phyloP scores from a whole-genome alignment of 2,797 vertebrate genomes.

The Tragelaphus oryx region DNA sequence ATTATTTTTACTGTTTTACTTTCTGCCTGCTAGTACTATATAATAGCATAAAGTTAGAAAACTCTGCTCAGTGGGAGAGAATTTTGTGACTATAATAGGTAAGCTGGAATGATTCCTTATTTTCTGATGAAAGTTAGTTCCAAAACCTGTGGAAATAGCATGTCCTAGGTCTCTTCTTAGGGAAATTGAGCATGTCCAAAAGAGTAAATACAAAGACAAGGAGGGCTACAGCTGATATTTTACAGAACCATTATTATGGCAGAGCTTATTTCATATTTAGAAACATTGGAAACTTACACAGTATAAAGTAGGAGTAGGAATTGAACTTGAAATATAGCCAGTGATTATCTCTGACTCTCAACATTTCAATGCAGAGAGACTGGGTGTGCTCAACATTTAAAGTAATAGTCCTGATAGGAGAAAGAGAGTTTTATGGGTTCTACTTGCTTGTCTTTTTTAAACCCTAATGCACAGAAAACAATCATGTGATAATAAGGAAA shows the following conservation, averaged over 20 bases:
- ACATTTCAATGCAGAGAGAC: neutral
- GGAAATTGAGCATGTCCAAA: neutral
- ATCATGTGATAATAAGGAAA: neutral
- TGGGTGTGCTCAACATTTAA: neutral
- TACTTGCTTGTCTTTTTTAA: neutral
- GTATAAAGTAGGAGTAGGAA: neutral
- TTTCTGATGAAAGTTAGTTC: neutral
- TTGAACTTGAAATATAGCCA: neutral
- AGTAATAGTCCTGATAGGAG: fast-evolving
- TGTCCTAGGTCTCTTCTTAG: neutral
- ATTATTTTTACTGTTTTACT: neutral
- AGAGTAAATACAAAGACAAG: neutral
- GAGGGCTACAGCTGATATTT: neutral
- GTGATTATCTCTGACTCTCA: neutral
- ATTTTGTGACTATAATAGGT: neutral
- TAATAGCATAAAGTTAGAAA: neutral
- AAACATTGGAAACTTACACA: neutral
- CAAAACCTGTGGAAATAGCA: neutral
- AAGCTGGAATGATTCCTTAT: neutral
- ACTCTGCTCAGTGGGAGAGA: neutral
- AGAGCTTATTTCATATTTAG: neutral
- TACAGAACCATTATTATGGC: neutral
- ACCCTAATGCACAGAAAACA: neutral
- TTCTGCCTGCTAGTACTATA: neutral
- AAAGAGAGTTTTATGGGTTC: neutral